Base-by-base conservation (phyloP, 1,140 invertebrate genomes). In the Colletes gigas region DNA sequence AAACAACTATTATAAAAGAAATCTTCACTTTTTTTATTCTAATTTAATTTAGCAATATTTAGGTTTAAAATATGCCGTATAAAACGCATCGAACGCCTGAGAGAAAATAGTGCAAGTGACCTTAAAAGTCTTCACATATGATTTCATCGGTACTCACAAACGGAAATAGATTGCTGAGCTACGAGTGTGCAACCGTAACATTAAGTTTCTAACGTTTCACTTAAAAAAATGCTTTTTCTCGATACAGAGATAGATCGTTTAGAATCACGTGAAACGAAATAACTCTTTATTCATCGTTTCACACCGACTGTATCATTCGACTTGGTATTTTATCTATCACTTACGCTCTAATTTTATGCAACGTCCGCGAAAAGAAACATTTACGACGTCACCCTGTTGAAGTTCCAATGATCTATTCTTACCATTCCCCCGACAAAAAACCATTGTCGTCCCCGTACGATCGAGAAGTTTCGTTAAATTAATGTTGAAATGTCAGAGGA, bases 71-170 rank as follows among this genome's bases (percentile, higher is more conserved):
- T 77, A 63, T 60, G 59, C 15, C 39, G 14, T 44, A 8, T 12
- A 14, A 59, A 14, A 57, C 15, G n/a, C 54, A 44, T 59, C 10
- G 15, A n/a, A 59, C 19, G 54, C 21, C 4, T 15, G 47, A 74
- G 47, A 39, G 47, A 39, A 77, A 57, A 69, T 69, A 60, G n/a
- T 52, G 52, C 54, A 60, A 69, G 44, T 70, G 75, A 69, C 55
- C 75, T 68, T 77, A 59, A 57, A 57, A 30, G 21, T 57, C 14
- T 47, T 57, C 21, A 7, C 21, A 7, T 50, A 73, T 54, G 10
- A 44, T 75, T 67, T 75, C 39, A 44, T 54, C 47, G 7, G 60
- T 17, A 54, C 50, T 63, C 21, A 19, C 21, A 14, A 65, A 12
- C 21, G 60, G 17, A 74, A 14, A 41, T 19, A 57, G 12, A 70